Evolutionary conservation across 2,888 invertebrate genomes (phyloP).

Genomic region (Cenopis cana): DNA sequence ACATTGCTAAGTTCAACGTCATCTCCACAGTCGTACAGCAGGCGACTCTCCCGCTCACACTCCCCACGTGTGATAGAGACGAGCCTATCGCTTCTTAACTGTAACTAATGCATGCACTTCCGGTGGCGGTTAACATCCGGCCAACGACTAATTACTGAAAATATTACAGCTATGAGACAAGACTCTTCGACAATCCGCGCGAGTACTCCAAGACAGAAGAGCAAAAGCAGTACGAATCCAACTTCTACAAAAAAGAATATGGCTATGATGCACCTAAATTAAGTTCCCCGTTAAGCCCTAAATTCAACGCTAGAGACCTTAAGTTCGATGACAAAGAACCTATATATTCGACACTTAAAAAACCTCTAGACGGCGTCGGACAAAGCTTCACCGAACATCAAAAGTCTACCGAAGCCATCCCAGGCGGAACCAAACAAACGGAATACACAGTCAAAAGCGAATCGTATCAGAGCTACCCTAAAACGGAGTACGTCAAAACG

Average conservation of each 20-base stretch:
- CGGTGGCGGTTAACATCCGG: constrained; percentile 53
- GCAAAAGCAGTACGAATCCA: constrained; percentile 60
- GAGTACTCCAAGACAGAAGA: constrained; percentile 70
- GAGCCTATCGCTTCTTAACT: constrained; percentile 20
- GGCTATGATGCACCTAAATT: constrained; percentile 72
- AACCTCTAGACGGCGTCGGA: constrained; percentile 74
- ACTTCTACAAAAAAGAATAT: constrained; percentile 66
- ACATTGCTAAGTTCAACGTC: constrained; percentile 19
- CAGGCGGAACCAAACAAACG: constrained; percentile 75
- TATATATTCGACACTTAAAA: constrained; percentile 74
- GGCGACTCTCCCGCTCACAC: constrained; percentile 7
- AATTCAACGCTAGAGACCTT: constrained; percentile 80
- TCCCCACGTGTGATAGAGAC: constrained; percentile 5
- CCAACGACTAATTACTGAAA: constrained; percentile 55
- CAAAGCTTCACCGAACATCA: constrained; percentile 77
- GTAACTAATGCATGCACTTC: constrained; percentile 42
- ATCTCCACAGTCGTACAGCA: constrained; percentile 10
- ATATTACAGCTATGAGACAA: constrained; percentile 82
- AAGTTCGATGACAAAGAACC: constrained; percentile 79
- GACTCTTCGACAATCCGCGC: constrained; percentile 82
- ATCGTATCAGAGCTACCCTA: constrained; percentile 75
- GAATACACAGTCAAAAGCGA: constrained; percentile 75
- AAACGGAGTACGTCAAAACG: constrained; percentile 69
- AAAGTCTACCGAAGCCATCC: constrained; percentile 76
- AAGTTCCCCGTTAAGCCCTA: constrained; percentile 73